phyloP scores from a whole-genome alignment of 2,113 vertebrate species.

The Gallinago undulata region DNA sequence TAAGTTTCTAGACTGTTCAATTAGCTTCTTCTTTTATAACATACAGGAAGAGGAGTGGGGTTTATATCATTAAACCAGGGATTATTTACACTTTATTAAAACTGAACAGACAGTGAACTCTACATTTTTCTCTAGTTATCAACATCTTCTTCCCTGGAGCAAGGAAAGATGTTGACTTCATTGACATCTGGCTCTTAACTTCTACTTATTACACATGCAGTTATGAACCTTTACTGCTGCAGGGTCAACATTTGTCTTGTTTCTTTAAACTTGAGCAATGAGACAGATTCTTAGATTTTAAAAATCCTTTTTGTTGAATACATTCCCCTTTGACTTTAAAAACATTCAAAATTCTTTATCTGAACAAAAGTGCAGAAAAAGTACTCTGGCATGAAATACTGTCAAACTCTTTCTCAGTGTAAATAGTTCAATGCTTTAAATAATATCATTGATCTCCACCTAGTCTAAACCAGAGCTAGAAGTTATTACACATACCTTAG shows the following conservation, averaged over 20 bases:
- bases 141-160: background rate
- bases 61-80: background rate
- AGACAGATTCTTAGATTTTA: background rate
- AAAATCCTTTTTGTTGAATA: background rate
- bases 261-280: background rate
- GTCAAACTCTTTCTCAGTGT: background rate
- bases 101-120: background rate
- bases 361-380: background rate
- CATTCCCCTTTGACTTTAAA: background rate
- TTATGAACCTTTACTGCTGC: background rate
- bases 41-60: background rate
- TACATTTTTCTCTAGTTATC: background rate
- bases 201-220: slow-evolving; percentile 2
- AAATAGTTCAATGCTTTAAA: background rate
- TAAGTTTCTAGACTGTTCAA: background rate
- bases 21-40: background rate
- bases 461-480: background rate
- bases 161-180: background rate
- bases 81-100: background rate
- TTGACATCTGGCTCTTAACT: slow-evolving; percentile 12
- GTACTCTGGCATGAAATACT: background rate
- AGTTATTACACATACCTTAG: background rate
- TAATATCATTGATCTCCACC: background rate
- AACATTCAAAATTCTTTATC: background rate
- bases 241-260: slow-evolving; percentile 6